Percentiles rank a stretch among this genome's conserved stretches.
These are phyloP conservation scores for Steinernema feltiae DNA, from an alignment of 1,140 invertebrate species.

Conservation along the genomic window DNA sequence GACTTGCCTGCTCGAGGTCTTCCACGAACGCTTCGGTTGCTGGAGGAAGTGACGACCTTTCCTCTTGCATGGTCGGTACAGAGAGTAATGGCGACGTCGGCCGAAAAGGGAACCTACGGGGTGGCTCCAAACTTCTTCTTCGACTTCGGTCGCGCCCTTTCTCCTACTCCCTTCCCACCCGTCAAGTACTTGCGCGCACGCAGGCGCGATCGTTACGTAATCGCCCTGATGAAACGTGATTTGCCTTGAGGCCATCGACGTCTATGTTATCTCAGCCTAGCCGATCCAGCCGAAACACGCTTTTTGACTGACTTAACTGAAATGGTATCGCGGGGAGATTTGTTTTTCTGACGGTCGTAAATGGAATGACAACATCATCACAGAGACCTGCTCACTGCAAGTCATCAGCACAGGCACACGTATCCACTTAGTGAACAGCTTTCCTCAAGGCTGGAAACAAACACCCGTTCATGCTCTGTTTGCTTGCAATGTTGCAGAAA, in stretches of 20 bases:
- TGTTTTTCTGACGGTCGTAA: not conserved
- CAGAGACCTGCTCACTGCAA: not conserved
- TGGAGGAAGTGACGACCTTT: constrained; percentile 3
- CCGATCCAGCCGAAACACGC: not conserved
- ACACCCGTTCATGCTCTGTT: too few species aligned
- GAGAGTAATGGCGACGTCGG: not conserved
- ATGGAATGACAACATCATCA: constrained; percentile 6
- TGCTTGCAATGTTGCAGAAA: too few species aligned
- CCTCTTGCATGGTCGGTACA: constrained; percentile 8
- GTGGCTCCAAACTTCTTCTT: constrained; percentile 8
- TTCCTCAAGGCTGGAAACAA: not conserved
- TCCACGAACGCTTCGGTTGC: not conserved
- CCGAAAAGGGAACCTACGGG: not conserved
- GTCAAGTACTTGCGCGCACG: constrained; percentile 8
- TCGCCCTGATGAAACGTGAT: constrained; percentile 6
- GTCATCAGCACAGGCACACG: not conserved
- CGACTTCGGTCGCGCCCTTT: constrained; percentile 9
- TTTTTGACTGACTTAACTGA: not conserved
- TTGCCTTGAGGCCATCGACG: constrained; percentile 11
- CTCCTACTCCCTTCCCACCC: not conserved
- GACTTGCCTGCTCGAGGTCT: not conserved
- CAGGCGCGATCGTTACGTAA: constrained; percentile 9
- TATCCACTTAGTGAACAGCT: not conserved
- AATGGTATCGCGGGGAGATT: not conserved
- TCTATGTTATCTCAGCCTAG: not conserved